Percentiles rank a stretch among this genome's conserved stretches.
Conservation (phyloP, 2,888 invertebrate genomes). For the Slavum lentiscoides region DNA sequence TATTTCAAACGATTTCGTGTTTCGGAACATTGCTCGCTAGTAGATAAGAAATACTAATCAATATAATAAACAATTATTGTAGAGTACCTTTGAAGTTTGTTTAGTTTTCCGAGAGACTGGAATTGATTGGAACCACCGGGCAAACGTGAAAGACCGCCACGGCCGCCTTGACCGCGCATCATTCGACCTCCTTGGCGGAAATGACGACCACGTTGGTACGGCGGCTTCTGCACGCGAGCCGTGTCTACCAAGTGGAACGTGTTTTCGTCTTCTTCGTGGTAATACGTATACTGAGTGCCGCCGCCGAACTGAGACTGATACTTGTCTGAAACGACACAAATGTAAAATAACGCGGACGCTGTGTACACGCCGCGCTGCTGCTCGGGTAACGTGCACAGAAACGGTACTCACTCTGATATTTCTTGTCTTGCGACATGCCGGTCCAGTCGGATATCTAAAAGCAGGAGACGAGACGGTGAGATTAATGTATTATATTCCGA, state of each 20-base stretch:
- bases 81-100: conserved; percentile 65
- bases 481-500: background rate
- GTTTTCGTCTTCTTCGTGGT: conserved; percentile 98
- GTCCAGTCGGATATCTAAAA: conserved; percentile 92
- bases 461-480: conserved; percentile 51
- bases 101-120: conserved; percentile 81
- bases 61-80: background rate
- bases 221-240: conserved; percentile 83
- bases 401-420: conserved; percentile 78
- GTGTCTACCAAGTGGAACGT: conserved; percentile 98
- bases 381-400: background rate
- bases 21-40: too few species aligned
- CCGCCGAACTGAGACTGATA: conserved; percentile 91
- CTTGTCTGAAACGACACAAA: conserved; percentile 67
- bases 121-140: conserved; percentile 73
- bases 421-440: conserved; percentile 88
- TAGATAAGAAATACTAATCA: background rate
- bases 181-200: conserved; percentile 81
- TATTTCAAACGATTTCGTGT: background rate
- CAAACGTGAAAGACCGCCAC: conserved; percentile 62
- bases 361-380: too few species aligned
- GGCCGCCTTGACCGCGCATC: conserved; percentile 69
- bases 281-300: conserved; percentile 96
- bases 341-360: background rate
- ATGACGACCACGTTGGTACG: conserved; percentile 84